Percentiles rank a stretch among this genome's conserved stretches.
These are phyloP conservation scores for Pseudomyrmex dendroicus DNA, from an alignment of 1,140 invertebrate genomes.

Conservation along the genomic window DNA sequence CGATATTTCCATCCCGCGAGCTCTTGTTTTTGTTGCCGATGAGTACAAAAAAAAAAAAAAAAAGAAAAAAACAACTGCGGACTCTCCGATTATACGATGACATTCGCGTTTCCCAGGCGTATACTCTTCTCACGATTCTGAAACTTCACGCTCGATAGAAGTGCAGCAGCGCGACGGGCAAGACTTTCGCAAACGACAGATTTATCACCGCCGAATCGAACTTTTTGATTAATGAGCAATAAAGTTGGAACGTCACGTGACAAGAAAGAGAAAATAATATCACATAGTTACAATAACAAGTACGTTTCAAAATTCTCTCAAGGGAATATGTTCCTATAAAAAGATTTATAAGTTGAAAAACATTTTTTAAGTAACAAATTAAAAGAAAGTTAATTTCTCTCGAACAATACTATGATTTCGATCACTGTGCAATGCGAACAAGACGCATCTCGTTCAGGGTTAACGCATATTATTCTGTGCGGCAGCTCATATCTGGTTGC, in stretches of 20 bases:
- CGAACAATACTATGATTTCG: not conserved
- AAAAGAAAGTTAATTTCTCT: no score
- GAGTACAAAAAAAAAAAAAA: slow-evolving; percentile 4
- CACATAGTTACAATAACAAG: no score
- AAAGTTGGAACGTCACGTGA: not conserved
- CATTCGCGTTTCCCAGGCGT: slow-evolving; percentile 29
- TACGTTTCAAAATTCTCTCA: no score
- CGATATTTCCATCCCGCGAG: slow-evolving; percentile 35
- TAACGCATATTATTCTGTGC: slow-evolving; percentile 44
- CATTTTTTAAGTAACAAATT: no score
- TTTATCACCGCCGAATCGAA: slow-evolving; percentile 34
- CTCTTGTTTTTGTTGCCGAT: slow-evolving; percentile 44
- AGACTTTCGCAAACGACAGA: slow-evolving; percentile 7
- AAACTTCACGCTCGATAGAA: slow-evolving; percentile 34
- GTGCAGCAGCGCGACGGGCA: not conserved
- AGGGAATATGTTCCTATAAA: not conserved
- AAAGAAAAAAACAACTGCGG: not conserved
- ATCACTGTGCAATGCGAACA: not conserved
- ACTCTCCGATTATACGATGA: slow-evolving; percentile 28
- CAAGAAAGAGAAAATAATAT: not conserved
- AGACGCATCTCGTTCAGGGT: not conserved
- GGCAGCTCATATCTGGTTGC: slow-evolving; percentile 47
- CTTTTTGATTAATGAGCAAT: slow-evolving; percentile 37
- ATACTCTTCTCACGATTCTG: slow-evolving; percentile 21
- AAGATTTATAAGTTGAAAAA: not conserved